These are phyloP conservation scores for Anser brachyrhynchus DNA, from an alignment of 2,113 vertebrate species.

Conservation along the genomic window DNA sequence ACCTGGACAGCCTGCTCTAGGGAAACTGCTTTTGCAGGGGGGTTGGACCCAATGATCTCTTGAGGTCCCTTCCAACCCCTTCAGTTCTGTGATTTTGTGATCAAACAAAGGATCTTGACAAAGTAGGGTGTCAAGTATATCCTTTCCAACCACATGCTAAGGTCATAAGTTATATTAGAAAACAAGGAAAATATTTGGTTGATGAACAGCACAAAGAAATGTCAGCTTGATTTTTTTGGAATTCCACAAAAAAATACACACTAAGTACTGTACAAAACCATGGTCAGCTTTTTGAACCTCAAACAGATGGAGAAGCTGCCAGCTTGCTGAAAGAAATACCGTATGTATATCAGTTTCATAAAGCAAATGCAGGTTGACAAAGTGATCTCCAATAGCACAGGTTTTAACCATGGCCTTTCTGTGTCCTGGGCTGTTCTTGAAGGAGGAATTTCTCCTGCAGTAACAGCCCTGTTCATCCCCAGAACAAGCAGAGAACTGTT, in stretches of 20 bases:
- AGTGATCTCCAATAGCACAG: background rate
- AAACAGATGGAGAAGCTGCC: background rate
- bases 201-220: background rate
- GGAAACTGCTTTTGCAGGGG: too few species aligned
- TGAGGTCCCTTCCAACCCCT: too few species aligned
- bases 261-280: background rate
- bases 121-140: background rate
- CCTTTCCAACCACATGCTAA: background rate
- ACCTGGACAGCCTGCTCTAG: too few species aligned
- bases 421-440: background rate
- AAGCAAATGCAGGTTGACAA: background rate
- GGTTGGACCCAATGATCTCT: too few species aligned
- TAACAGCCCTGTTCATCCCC: background rate
- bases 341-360: background rate
- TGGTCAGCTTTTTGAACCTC: background rate
- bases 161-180: slow-evolving; percentile 13
- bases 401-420: background rate
- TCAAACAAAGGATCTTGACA: background rate
- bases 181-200: background rate
- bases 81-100: too few species aligned
- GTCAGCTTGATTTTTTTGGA: background rate
- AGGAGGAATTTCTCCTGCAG: background rate
- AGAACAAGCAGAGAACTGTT: background rate
- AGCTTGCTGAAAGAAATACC: background rate
- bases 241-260: background rate